Conservation (phyloP, 1,140 invertebrate genomes). For the Macrobrachium nipponense region DNA sequence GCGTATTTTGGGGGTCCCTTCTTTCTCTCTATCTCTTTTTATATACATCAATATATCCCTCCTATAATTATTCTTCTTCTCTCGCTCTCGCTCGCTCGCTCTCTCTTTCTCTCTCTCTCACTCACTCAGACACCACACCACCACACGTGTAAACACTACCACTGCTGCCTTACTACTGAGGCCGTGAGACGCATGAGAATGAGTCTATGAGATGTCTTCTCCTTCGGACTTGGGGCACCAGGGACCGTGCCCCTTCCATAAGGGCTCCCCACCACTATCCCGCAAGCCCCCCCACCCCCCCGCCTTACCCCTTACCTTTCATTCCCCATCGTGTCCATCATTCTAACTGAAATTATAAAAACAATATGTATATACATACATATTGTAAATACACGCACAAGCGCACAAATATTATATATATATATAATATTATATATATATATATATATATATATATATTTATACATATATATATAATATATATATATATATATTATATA, state of each 20-base stretch:
- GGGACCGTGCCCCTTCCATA: neutral
- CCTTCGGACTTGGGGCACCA: no score
- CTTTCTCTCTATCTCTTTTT: neutral
- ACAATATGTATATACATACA: neutral
- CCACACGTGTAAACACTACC: no score
- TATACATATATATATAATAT: constrained; percentile 17
- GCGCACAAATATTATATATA: constrained; percentile 20
- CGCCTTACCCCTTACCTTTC: neutral
- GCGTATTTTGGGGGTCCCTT: neutral
- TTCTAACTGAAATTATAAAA: neutral
- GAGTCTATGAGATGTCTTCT: no score
- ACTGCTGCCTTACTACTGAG: no score
- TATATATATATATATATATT: no score
- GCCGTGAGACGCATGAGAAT: no score
- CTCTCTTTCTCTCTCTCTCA: neutral
- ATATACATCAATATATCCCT: neutral
- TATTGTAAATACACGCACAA: constrained; percentile 3
- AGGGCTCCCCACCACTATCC: neutral
- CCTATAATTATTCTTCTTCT: neutral
- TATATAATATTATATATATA: constrained; percentile 9
- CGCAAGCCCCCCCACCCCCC: neutral
- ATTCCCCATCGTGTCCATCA: neutral
- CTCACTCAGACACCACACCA: no score
- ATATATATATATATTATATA: constrained; percentile 24
- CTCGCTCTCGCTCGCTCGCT: neutral